These are phyloP conservation scores for Paguma larvata DNA, from an alignment of 2,797 vertebrate genomes.

Conservation along the genomic window DNA sequence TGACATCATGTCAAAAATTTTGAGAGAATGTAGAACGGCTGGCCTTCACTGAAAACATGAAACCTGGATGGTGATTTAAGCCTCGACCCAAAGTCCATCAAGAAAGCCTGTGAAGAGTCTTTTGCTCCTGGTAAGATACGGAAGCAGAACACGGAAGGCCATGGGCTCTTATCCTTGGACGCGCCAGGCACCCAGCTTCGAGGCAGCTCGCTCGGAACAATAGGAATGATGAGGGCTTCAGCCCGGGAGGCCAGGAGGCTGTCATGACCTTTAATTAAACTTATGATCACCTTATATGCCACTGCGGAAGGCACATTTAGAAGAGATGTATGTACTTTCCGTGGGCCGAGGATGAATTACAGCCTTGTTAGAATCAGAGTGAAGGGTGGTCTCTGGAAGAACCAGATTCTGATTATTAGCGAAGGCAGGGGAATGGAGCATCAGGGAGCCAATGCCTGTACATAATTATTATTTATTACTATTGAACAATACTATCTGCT, in stretches of 20 bases:
- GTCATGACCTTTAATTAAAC: constrained; percentile 83
- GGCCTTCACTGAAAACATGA: neutral
- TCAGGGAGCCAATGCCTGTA: constrained; percentile 80
- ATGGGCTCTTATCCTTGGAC: neutral
- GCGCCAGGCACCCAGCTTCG: neutral
- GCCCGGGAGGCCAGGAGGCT: constrained; percentile 68
- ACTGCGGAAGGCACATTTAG: constrained; percentile 73
- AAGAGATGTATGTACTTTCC: constrained; percentile 75
- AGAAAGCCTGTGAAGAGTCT: neutral
- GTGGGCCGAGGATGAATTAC: constrained; percentile 74
- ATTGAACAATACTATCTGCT: constrained; percentile 82
- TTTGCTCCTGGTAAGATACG: neutral
- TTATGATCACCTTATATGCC: constrained; percentile 72
- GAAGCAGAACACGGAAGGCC: neutral
- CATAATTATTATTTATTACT: constrained; percentile 86
- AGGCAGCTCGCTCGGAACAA: constrained; percentile 57
- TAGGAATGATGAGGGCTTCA: constrained; percentile 58
- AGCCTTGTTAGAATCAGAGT: constrained; percentile 79
- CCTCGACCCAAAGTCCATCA: neutral
- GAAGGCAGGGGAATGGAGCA: constrained; percentile 71
- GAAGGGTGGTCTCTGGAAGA: constrained; percentile 70
- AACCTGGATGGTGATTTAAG: neutral
- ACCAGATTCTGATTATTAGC: constrained; percentile 80
- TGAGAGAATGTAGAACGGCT: neutral
- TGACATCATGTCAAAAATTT: neutral